Conservation (phyloP, 2,113 vertebrate species). For the Crypturellus undulatus region DNA sequence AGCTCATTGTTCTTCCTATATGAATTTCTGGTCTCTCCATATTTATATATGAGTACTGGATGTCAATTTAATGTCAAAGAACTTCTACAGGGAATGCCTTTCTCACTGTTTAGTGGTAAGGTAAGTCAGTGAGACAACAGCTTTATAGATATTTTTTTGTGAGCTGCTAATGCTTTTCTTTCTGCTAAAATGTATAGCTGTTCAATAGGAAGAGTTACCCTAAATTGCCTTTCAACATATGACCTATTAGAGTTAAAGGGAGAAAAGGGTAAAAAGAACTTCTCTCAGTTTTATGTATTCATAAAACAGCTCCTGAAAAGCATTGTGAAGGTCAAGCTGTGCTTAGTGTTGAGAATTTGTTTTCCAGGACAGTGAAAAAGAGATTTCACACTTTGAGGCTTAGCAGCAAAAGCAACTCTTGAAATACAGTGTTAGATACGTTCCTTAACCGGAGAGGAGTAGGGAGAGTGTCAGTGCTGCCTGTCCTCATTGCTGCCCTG, state of each 20-base stretch:
- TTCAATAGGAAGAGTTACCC: neutral
- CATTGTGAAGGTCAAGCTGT: conserved; percentile 10
- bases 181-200: conserved; percentile 19
- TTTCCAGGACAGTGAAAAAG: neutral
- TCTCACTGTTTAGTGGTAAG: conserved; percentile 33
- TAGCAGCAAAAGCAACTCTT: neutral
- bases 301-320: conserved; percentile 41
- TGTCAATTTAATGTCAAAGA: neutral
- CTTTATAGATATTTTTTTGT: conserved; percentile 42
- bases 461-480: neutral
- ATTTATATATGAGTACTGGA: neutral
- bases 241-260: neutral
- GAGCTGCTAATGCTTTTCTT: conserved; percentile 34
- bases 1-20: neutral
- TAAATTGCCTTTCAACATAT: conserved; percentile 39
- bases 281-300: neutral
- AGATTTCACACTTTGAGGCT: neutral
- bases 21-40: neutral
- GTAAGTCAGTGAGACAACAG: neutral
- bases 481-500: neutral
- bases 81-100: conserved; percentile 11
- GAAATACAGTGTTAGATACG: neutral
- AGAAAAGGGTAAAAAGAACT: neutral
- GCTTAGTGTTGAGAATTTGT: neutral
- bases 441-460: neutral